phyloP scores from a whole-genome alignment of 2,797 vertebrate species.

The Myotis vivesi region DNA sequence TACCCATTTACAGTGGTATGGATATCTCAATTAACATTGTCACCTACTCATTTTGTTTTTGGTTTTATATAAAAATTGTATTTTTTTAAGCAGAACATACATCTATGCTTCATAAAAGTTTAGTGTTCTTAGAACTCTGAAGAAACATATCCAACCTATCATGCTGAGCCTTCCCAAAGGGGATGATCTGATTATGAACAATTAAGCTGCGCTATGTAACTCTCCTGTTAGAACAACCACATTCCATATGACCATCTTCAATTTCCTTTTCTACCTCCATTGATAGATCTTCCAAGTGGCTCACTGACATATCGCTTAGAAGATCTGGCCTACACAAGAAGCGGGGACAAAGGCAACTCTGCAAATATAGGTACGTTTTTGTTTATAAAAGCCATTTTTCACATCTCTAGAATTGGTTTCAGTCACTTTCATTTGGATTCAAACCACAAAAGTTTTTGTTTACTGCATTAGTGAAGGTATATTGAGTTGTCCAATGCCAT shows the following conservation, averaged over 20 bases:
- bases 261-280: not conserved
- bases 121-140: not conserved
- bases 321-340: slow-evolving; percentile 90
- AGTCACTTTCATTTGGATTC: not conserved
- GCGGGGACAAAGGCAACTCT: slow-evolving; percentile 91
- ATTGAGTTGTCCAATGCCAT: not conserved
- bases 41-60: not conserved
- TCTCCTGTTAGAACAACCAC: not conserved
- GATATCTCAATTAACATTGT: not conserved
- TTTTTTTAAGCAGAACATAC: not conserved
- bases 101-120: not conserved
- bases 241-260: not conserved
- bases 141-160: not conserved
- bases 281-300: slow-evolving; percentile 88
- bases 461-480: not conserved
- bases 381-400: not conserved
- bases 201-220: not conserved
- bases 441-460: not conserved
- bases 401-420: not conserved
- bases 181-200: not conserved
- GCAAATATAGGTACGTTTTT: slow-evolving; percentile 89
- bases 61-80: not conserved
- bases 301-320: slow-evolving; percentile 88
- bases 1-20: not conserved
- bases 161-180: not conserved